Percentiles rank a stretch among this genome's conserved stretches.
These are phyloP conservation scores for Podarcis raffonei DNA, from an alignment of 2,113 vertebrate genomes.

Conservation along the genomic window DNA sequence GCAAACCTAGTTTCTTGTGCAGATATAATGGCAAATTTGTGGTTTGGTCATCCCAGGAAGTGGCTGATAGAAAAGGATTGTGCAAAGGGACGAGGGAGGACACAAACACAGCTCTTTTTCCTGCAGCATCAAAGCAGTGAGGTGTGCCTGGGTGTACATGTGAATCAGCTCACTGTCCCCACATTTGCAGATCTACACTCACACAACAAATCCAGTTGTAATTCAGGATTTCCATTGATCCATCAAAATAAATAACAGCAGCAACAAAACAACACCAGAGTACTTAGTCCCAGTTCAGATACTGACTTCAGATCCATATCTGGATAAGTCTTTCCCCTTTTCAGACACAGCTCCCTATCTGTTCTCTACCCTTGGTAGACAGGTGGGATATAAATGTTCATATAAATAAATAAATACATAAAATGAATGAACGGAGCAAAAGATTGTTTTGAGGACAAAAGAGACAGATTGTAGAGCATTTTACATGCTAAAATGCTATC, in stretches of 20 bases:
- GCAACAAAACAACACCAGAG: too few species aligned
- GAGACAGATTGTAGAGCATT: background rate
- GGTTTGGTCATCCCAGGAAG: too few species aligned
- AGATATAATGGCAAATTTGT: too few species aligned
- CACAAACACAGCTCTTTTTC: background rate
- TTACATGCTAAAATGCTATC: slow-evolving; percentile 6
- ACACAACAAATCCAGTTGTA: background rate
- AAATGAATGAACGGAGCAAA: background rate
- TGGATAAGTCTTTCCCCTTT: background rate
- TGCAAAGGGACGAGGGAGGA: too few species aligned
- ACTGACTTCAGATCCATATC: background rate
- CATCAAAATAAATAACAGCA: background rate
- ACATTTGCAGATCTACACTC: background rate
- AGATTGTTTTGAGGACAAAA: background rate
- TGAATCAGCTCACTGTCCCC: background rate
- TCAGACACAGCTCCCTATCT: background rate
- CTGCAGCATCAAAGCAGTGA: background rate
- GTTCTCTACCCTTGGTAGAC: background rate
- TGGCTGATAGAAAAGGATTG: too few species aligned
- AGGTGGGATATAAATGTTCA: background rate
- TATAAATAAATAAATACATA: background rate
- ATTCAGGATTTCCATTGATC: background rate
- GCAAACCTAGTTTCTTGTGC: background rate
- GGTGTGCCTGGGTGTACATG: background rate
- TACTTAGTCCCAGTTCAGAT: background rate